These are phyloP conservation scores for Acholoe squamosa DNA, from an alignment of 2,888 invertebrate species.

Conservation along the genomic window DNA sequence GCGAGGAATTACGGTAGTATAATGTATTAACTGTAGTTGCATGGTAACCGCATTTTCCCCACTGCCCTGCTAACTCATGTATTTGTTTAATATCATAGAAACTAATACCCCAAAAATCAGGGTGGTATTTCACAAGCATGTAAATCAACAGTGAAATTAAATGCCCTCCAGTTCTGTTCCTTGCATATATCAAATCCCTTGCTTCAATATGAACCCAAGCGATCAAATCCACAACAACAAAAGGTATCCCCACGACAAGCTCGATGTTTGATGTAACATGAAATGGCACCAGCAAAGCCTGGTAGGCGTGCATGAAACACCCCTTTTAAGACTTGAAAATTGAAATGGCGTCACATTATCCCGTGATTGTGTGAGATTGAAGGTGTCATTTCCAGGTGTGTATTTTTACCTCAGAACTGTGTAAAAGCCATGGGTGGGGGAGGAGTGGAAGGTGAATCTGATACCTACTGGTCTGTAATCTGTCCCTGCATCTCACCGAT, in stretches of 20 bases:
- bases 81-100: too few relatives aligned
- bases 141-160: too few relatives aligned
- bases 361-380: conserved; percentile 9
- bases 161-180: too few relatives aligned
- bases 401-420: neutral
- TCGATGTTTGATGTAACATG: neutral
- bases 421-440: neutral
- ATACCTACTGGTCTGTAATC: neutral
- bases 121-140: too few relatives aligned
- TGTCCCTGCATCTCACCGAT: neutral
- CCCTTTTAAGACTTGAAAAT: neutral
- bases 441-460: neutral
- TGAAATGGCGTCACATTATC: neutral
- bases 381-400: neutral
- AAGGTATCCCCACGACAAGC: neutral
- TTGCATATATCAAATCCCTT: too few relatives aligned
- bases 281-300: neutral
- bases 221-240: neutral
- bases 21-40: too few relatives aligned
- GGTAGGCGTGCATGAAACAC: neutral
- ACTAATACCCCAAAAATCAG: too few relatives aligned
- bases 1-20: too few relatives aligned
- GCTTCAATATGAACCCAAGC: too few relatives aligned
- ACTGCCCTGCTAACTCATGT: too few relatives aligned
- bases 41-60: too few relatives aligned